Evolutionary conservation across 1,140 invertebrate genomes (phyloP).

Genomic region (Anastrepha obliqua): DNA sequence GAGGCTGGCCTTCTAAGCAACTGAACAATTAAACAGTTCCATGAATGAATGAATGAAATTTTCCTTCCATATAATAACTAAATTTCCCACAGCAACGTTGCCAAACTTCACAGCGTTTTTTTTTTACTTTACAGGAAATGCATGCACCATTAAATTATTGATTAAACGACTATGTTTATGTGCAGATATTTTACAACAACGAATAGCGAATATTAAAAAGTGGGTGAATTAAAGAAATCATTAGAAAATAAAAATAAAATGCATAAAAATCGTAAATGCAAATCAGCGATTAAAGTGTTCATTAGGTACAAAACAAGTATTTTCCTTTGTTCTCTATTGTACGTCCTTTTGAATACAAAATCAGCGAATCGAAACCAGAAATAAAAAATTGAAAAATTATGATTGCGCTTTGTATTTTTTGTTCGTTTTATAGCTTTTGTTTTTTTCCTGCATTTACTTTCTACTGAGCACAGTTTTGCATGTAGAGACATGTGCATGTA

Average conservation of each 20-base stretch:
- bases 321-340: constrained; percentile 2
- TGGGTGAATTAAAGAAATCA: constrained; percentile 21
- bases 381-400: not conserved
- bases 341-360: constrained; percentile 32
- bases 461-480: not conserved
- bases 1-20: no score
- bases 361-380: constrained; percentile 12
- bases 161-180: not conserved
- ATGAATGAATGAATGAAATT: no score
- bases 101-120: constrained; percentile 17
- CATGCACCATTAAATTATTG: not conserved
- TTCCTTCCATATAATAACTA: not conserved
- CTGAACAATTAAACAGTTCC: no score
- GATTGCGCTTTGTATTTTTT: not conserved
- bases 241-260: constrained; percentile 27
- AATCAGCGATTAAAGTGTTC: constrained; percentile 3
- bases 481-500: not conserved
- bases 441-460: not conserved
- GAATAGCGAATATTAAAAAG: constrained; percentile 29
- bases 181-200: not conserved
- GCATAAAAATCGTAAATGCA: constrained; percentile 15
- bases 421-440: not conserved
- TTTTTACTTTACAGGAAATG: not conserved
- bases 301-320: constrained; percentile 1
- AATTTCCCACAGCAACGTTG: not conserved